Evolutionary conservation across 2,888 invertebrate species (phyloP), one percentile per base, ranked within the genome.

Genomic region (Tenthredo mesomela): DNA sequence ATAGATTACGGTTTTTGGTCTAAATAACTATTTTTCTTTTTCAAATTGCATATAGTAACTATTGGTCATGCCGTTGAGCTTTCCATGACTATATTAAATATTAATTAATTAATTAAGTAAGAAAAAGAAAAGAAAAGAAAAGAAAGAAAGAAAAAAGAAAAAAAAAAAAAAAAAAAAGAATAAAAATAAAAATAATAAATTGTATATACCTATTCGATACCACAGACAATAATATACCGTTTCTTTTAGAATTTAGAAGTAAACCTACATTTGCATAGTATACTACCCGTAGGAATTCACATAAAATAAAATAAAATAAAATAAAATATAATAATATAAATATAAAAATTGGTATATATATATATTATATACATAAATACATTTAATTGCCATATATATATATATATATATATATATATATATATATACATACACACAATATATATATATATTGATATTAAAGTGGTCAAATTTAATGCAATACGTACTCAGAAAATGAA

Each of bases 171-270:
- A 4, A 3, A 85, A 86, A 87, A 88, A 87, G 4, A 4, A 3
- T 85, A 86, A 87, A 88, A 87, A 4, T 87, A 85, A 85, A 86
- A 50, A n/a, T n/a, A 50, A 67, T 71, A 85, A 82, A 78, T 84
- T 89, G 89, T 89, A 89, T 89, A 89, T 89, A 89, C 89, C 88
- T 88, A 90, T 90, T 90, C 89, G 89, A 91, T 92, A 92, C 90
- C 88, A 90, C 91, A 91, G 93, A 93, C 93, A 93, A 93, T 93
- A 93, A 92, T 90, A 89, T 91, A 90, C 89, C 90, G 91, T 92
- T 93, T 92, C 91, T 89, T 89, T 88, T 91, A 91, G 90, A 88
- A 89, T 89, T 89, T 91, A 90, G 89, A 90, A 86, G 86, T 88
- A 88, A 91, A 90, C 90, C 85, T 87, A 88, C 87, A 88, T 87